Conservation (phyloP, 2,113 vertebrate species). For the Sturnira hondurensis region DNA sequence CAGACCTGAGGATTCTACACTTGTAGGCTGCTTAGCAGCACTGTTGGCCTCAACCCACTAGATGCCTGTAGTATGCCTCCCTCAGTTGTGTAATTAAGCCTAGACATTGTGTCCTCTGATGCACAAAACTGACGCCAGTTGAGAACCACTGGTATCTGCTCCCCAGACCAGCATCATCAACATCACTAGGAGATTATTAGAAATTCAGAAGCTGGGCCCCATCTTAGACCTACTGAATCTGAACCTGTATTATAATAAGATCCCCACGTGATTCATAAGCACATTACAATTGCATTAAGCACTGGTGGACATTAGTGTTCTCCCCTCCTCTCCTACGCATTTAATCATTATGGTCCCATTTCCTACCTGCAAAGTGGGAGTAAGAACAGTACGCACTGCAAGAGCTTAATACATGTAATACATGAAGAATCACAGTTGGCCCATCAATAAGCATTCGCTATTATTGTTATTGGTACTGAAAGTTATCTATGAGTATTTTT, state of each 20-base stretch:
- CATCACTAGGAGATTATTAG: not conserved
- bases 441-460: not conserved
- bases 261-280: accelerated
- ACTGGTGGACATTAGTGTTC: accelerated
- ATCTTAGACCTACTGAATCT: not conserved
- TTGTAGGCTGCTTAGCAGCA: not conserved
- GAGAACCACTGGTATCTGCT: not conserved
- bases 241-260: not conserved
- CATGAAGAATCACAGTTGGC: not conserved
- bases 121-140: not conserved
- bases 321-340: not conserved
- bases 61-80: accelerated
- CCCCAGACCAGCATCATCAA: not conserved
- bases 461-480: not conserved
- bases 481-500: slow-evolving; percentile 28
- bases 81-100: not conserved
- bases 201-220: not conserved
- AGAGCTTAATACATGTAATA: not conserved
- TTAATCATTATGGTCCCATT: no score
- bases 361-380: not conserved
- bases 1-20: no score
- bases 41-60: not conserved
- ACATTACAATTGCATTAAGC: not conserved
- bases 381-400: not conserved
- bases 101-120: not conserved